phyloP scores from a whole-genome alignment of 1,140 invertebrate genomes.

The Drosophila rufa region DNA sequence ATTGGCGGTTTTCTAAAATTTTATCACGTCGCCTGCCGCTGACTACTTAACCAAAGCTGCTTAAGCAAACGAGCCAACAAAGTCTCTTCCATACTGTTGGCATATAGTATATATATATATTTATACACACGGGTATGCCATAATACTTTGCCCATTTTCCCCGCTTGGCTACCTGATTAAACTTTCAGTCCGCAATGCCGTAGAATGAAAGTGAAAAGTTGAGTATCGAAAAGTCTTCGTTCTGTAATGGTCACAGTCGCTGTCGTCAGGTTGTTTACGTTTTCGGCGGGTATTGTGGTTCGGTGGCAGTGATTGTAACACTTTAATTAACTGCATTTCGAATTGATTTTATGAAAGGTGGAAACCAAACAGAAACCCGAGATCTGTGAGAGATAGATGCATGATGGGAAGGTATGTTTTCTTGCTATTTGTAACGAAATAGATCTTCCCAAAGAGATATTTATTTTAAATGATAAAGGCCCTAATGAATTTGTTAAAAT shows the following conservation, averaged over 20 bases:
- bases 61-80: conserved; percentile 57
- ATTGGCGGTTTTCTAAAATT: conserved; percentile 81
- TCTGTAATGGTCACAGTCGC: conserved; percentile 34
- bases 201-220: conserved; percentile 74
- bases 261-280: conserved; percentile 16
- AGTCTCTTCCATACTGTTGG: conserved; percentile 19
- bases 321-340: conserved; percentile 2
- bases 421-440: too few species aligned
- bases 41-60: conserved; percentile 54
- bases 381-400: not conserved
- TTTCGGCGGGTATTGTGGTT: conserved; percentile 29
- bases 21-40: conserved; percentile 72
- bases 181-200: conserved; percentile 41
- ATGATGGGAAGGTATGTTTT: too few species aligned
- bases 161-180: conserved; percentile 56
- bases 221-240: conserved; percentile 50
- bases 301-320: conserved; percentile 4
- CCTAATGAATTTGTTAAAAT: too few species aligned
- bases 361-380: not conserved
- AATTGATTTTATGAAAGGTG: not conserved
- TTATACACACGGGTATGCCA: conserved; percentile 23
- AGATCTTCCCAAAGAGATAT: too few species aligned
- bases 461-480: too few species aligned
- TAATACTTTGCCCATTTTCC: conserved; percentile 53
- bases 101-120: conserved; percentile 16